These are phyloP conservation scores for Loxodonta africana DNA, from an alignment of 2,113 vertebrate genomes.

Conservation along the genomic window DNA sequence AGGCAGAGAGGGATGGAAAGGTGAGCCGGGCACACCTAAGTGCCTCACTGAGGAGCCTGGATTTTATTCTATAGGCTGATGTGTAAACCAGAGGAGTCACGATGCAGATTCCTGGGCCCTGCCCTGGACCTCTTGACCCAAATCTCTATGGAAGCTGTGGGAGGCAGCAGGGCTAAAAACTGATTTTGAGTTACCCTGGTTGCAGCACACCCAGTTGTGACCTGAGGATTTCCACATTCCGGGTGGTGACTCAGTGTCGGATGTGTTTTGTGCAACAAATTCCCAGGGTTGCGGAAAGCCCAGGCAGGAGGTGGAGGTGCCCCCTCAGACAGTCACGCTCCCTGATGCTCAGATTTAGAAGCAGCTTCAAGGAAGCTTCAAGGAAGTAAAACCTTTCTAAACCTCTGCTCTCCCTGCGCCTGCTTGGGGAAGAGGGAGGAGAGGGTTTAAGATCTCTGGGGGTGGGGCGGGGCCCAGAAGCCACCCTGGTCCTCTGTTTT, in stretches of 20 bases:
- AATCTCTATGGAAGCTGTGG: neutral
- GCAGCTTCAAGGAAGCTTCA: neutral
- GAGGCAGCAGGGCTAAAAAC: neutral
- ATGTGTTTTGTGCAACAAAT: neutral
- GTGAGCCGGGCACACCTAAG: neutral
- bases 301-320: neutral
- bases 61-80: neutral
- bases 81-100: neutral
- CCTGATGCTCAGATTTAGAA: neutral
- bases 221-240: neutral
- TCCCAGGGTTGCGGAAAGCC: neutral
- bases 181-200: neutral
- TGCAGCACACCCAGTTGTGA: neutral
- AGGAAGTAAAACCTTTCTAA: neutral
- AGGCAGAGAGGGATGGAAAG: neutral
- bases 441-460: neutral
- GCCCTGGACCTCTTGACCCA: neutral
- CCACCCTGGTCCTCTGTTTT: neutral
- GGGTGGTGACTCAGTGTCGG: neutral
- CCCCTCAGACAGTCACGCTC: neutral
- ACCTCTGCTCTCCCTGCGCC: fast-evolving
- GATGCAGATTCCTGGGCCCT: neutral
- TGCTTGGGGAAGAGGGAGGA: neutral
- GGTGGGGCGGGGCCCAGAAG: neutral
- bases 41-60: fast-evolving